These are phyloP conservation scores for Oreonectes daqikongensis DNA, from an alignment of 2,797 vertebrate species.

Conservation along the genomic window DNA sequence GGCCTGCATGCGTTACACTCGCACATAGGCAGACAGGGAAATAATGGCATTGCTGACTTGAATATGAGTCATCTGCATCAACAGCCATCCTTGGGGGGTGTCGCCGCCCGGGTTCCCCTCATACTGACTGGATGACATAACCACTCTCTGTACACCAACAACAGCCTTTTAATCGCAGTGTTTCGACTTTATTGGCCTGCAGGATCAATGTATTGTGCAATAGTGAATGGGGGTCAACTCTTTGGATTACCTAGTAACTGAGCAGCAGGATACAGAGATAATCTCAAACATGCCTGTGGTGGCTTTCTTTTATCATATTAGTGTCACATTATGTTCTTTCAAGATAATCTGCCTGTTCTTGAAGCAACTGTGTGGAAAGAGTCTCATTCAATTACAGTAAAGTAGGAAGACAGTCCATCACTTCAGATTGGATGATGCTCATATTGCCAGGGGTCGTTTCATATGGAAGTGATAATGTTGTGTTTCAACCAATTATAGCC, in stretches of 20 bases:
- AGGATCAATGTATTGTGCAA: slow-evolving; percentile 13
- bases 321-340: slow-evolving; percentile 10
- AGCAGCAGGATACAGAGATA: slow-evolving; percentile 18
- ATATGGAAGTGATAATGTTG: not conserved
- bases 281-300: not conserved
- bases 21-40: no score
- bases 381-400: not conserved
- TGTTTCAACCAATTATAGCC: no score
- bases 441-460: not conserved
- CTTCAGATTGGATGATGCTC: not conserved
- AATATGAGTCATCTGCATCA: slow-evolving; percentile 60
- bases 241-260: not conserved
- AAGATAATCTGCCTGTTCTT: not conserved
- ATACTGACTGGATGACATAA: slow-evolving; percentile 54
- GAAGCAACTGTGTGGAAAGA: not conserved
- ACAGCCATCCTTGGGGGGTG: slow-evolving; percentile 51
- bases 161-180: not conserved
- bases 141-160: slow-evolving; percentile 23
- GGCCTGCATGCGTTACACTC: no score
- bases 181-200: not conserved
- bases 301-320: slow-evolving; percentile 21
- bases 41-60: slow-evolving; percentile 48
- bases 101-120: slow-evolving; percentile 34
- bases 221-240: slow-evolving; percentile 23
- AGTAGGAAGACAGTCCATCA: not conserved